A percentile compares a stretch with the other conserved stretches of the same genome.
Conservation (phyloP, 2,888 invertebrate genomes). For the Noctua janthe region DNA sequence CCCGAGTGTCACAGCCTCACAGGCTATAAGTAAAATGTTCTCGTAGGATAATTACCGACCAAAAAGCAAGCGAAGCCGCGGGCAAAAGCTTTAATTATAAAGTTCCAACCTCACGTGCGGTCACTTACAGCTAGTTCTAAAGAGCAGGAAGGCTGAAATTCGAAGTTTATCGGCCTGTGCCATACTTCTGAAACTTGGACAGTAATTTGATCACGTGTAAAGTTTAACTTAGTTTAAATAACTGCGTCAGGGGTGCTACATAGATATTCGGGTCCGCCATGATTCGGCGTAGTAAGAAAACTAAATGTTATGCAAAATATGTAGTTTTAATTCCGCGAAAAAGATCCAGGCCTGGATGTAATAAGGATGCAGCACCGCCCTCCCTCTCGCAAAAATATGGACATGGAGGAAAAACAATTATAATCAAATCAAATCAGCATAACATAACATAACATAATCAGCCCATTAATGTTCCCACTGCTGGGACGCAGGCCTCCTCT, state of each 20-base stretch:
- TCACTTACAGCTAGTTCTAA: slow-evolving; percentile 29
- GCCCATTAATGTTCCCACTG: too few species aligned
- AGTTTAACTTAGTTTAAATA: not conserved
- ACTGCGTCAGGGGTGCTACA: not conserved
- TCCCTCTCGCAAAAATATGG: too few species aligned
- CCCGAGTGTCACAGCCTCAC: not conserved
- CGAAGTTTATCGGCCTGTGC: slow-evolving; percentile 11
- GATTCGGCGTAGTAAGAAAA: too few species aligned
- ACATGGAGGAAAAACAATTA: too few species aligned
- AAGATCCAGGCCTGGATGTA: too few species aligned
- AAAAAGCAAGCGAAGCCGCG: not conserved
- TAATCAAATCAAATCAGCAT: too few species aligned
- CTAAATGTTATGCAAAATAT: too few species aligned
- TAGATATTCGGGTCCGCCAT: not conserved
- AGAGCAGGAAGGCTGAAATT: slow-evolving; percentile 18
- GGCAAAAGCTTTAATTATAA: slow-evolving; percentile 24
- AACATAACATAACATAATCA: too few species aligned
- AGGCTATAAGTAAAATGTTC: not conserved
- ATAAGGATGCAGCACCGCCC: too few species aligned
- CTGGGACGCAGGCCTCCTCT: too few species aligned
- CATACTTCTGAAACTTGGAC: slow-evolving; percentile 25
- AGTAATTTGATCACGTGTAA: slow-evolving; percentile 22
- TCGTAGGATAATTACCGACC: not conserved
- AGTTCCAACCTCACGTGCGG: slow-evolving; percentile 41
- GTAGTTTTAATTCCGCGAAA: too few species aligned